A percentile compares a stretch with the other conserved stretches of the same genome.
These are phyloP conservation scores for Leptopilina clavipes DNA, from an alignment of 1,140 invertebrate genomes.

Conservation along the genomic window DNA sequence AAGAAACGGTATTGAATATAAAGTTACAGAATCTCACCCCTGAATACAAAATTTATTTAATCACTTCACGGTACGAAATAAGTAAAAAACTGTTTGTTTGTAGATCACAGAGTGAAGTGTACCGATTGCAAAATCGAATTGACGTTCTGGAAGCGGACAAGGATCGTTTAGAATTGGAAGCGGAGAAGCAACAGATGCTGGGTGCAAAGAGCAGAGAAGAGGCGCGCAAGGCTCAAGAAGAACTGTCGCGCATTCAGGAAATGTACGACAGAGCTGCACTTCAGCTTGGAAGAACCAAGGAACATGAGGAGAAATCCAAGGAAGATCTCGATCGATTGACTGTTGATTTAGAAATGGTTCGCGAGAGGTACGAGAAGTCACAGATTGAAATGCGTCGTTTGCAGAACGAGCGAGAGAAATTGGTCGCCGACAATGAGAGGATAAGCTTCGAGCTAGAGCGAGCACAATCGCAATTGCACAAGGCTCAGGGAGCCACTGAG, in stretches of 20 bases:
- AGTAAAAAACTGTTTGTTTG: slow-evolving; percentile 59
- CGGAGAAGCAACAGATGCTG: slow-evolving; percentile 88
- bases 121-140: slow-evolving; percentile 89
- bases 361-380: slow-evolving; percentile 92
- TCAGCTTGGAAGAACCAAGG: slow-evolving; percentile 89
- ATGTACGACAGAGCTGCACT: slow-evolving; percentile 89
- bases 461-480: slow-evolving; percentile 87
- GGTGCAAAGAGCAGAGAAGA: slow-evolving; percentile 89
- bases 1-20: too few relatives aligned
- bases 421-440: slow-evolving; percentile 88
- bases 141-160: slow-evolving; percentile 91
- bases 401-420: slow-evolving; percentile 89
- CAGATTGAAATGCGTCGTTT: slow-evolving; percentile 88
- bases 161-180: slow-evolving; percentile 88
- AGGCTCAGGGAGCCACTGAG: slow-evolving; percentile 88
- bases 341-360: slow-evolving; percentile 88
- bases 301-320: slow-evolving; percentile 93
- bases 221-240: slow-evolving; percentile 89
- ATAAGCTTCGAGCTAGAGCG: slow-evolving; percentile 89
- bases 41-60: too few relatives aligned
- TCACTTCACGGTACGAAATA: too few relatives aligned
- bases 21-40: too few relatives aligned
- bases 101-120: slow-evolving; percentile 90
- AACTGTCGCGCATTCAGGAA: slow-evolving; percentile 87
- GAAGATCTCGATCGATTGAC: slow-evolving; percentile 87